Conservation (phyloP, 1,140 invertebrate species). For the Cephus cinctus region DNA sequence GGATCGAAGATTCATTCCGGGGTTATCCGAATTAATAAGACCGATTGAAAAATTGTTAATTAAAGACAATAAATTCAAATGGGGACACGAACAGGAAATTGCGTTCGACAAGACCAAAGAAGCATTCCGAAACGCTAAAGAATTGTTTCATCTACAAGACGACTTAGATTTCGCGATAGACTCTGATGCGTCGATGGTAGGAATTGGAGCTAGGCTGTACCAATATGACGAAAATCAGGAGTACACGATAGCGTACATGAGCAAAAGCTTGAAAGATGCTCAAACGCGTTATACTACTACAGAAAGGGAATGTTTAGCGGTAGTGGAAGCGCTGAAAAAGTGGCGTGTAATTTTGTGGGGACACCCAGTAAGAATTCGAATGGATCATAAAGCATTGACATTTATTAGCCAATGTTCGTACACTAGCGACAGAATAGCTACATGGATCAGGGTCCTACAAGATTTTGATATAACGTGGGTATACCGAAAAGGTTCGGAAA, state of each 20-base stretch:
- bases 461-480: neutral
- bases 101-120: too few relatives aligned
- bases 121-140: too few relatives aligned
- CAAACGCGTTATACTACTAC: slow-evolving; percentile 13
- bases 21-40: too few relatives aligned
- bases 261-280: slow-evolving; percentile 14
- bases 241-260: slow-evolving; percentile 1
- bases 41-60: too few relatives aligned
- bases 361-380: neutral
- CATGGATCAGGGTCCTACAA: neutral
- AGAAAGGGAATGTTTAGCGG: slow-evolving; percentile 42
- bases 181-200: too few relatives aligned
- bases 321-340: slow-evolving; percentile 44
- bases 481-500: too few relatives aligned
- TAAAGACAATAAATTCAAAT: too few relatives aligned
- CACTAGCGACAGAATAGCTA: neutral
- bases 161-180: too few relatives aligned
- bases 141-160: too few relatives aligned
- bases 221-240: neutral
- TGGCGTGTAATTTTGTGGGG: slow-evolving; percentile 37
- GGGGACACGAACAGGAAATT: too few relatives aligned
- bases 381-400: neutral
- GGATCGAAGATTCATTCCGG: too few relatives aligned
- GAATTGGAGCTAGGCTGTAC: too few relatives aligned
- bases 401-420: neutral